Evolutionary conservation across 2,113 vertebrate genomes (phyloP).

Genomic region (Dicentrarchus labrax): DNA sequence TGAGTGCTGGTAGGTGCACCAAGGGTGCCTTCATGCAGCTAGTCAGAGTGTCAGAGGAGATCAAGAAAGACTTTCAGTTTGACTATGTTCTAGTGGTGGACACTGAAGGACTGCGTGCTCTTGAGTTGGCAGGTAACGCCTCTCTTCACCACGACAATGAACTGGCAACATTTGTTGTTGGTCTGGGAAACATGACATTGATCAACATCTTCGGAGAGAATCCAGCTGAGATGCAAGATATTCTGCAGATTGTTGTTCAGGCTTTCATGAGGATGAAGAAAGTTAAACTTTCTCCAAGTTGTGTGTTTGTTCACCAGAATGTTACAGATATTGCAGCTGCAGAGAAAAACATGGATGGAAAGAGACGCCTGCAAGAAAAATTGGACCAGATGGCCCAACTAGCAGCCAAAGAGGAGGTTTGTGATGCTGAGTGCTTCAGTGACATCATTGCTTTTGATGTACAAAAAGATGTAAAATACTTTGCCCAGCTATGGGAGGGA

Average conservation of each 20-base stretch:
- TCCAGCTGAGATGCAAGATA: conserved; percentile 67
- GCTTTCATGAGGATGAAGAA: conserved; percentile 71
- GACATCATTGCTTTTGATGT: conserved; percentile 58
- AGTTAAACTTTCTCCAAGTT: conserved; percentile 58
- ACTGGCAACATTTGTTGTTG: conserved; percentile 67
- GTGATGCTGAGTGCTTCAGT: conserved; percentile 50
- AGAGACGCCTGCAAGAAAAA: conserved; percentile 58
- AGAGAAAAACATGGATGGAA: conserved; percentile 62
- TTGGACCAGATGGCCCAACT: conserved; percentile 59
- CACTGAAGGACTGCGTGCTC: conserved; percentile 65
- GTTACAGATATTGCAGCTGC: conserved; percentile 55
- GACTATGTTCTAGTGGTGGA: conserved; percentile 56
- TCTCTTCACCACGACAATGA: conserved; percentile 40
- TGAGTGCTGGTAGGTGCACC: conserved; percentile 84
- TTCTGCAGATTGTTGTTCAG: conserved; percentile 70
- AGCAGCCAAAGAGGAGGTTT: conserved; percentile 56
- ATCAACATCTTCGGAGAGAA: conserved; percentile 70
- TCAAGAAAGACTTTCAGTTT: conserved; percentile 14
- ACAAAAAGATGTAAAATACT: conserved; percentile 64
- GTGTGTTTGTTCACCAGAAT: conserved; percentile 70
- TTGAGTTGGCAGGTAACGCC: conserved; percentile 20
- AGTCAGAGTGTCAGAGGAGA: conserved; percentile 57
- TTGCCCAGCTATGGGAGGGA: conserved; percentile 67
- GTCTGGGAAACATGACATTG: conserved; percentile 65
- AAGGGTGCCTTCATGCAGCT: conserved; percentile 83